phyloP scores from a whole-genome alignment of 2,888 invertebrate genomes.

The Aricia artaxerxes region DNA sequence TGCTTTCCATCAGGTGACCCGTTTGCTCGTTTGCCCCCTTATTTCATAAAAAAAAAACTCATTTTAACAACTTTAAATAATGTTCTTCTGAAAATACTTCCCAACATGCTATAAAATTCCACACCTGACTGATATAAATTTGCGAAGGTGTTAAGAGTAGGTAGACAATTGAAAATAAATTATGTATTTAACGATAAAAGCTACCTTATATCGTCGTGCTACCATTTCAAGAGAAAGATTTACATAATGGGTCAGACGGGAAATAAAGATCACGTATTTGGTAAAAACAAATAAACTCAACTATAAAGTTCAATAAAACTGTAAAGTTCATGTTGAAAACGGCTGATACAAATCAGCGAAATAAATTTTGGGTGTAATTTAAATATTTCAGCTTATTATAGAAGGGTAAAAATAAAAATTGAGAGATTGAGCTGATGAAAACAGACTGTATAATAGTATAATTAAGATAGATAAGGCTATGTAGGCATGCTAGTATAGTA shows the following conservation, averaged over 20 bases:
- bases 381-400: no score
- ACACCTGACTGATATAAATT: conserved; percentile 6
- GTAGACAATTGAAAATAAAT: background rate
- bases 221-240: conserved; percentile 25
- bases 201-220: background rate
- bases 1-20: no score
- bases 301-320: conserved; percentile 4
- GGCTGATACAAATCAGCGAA: background rate
- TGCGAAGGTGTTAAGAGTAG: conserved; percentile 18
- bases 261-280: conserved; percentile 28
- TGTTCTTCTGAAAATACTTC: background rate
- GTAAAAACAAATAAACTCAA: conserved; percentile 28
- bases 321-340: background rate
- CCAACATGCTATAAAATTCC: background rate
- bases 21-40: no score
- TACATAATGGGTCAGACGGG: conserved; percentile 18
- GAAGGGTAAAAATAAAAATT: background rate
- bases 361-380: background rate
- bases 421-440: no score
- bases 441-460: no score
- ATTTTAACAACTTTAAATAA: no score
- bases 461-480: no score
- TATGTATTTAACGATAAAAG: background rate
- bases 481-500: no score
- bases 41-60: no score